These are phyloP conservation scores for Micrastur ruficollis DNA, from an alignment of 2,797 vertebrate genomes.

Conservation along the genomic window DNA sequence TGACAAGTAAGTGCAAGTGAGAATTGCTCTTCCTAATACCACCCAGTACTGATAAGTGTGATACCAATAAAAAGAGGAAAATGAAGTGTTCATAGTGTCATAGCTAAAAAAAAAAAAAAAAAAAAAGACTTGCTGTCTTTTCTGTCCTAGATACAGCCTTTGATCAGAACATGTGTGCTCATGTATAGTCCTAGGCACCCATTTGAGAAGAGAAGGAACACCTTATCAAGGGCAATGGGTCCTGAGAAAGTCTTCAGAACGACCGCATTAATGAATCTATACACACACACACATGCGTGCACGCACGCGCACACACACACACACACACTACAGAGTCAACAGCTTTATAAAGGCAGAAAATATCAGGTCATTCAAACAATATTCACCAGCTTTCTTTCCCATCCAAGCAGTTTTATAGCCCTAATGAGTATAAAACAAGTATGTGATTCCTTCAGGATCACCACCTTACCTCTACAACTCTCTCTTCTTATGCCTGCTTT, in stretches of 20 bases:
- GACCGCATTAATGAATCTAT: neutral
- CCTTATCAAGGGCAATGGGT: neutral
- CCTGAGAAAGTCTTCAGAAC: neutral
- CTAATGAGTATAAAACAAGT: neutral
- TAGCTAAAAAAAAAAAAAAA: neutral
- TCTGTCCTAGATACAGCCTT: neutral
- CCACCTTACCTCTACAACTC: neutral
- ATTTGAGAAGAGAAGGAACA: neutral
- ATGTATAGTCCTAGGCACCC: neutral
- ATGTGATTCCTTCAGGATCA: neutral
- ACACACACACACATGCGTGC: accelerated
- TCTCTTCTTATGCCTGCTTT: neutral
- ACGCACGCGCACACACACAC: accelerated
- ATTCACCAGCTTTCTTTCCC: neutral
- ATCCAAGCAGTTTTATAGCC: neutral
- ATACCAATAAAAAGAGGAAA: neutral
- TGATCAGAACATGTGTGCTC: neutral
- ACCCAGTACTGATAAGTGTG: neutral
- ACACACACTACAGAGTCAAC: neutral
- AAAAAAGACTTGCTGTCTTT: neutral
- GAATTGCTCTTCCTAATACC: neutral
- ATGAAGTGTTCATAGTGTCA: neutral
- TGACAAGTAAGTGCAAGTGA: neutral
- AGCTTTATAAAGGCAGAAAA: neutral
- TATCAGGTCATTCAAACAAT: neutral